These are phyloP conservation scores for Puffinus mauretanicus DNA, from an alignment of 2,113 vertebrate genomes.

Conservation along the genomic window DNA sequence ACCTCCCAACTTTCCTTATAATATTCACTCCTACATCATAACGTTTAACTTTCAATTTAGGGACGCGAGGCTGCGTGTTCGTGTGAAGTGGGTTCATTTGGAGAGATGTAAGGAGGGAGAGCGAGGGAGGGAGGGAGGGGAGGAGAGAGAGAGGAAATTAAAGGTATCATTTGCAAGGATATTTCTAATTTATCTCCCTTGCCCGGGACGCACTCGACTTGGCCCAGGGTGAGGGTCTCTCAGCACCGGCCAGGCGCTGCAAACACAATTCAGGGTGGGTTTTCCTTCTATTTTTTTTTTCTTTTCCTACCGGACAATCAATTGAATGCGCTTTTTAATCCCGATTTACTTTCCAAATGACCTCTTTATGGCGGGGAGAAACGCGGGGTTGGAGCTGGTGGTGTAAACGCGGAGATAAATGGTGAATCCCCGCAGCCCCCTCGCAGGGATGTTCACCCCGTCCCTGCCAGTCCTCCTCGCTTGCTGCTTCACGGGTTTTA, in stretches of 20 bases:
- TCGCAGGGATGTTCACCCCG: neutral
- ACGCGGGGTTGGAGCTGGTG: neutral
- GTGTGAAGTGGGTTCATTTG: neutral
- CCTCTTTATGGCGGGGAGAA: neutral
- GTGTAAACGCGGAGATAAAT: neutral
- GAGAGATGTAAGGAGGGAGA: neutral
- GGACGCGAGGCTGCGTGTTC: neutral
- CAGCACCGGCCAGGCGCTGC: neutral
- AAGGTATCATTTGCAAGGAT: neutral
- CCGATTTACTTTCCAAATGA: neutral
- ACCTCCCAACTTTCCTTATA: neutral
- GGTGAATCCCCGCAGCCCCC: neutral
- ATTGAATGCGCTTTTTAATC: neutral
- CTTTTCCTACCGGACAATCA: neutral
- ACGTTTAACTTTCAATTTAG: conserved; percentile 35
- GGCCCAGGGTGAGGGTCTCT: neutral
- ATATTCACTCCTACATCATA: neutral
- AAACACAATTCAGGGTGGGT: neutral
- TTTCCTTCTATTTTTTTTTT: neutral
- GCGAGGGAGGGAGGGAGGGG: neutral
- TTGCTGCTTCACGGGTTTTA: neutral
- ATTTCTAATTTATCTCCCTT: conserved; percentile 12
- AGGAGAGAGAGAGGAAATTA: neutral
- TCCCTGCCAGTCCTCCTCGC: neutral
- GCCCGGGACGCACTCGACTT: neutral